Evolutionary conservation across 2,113 vertebrate species (phyloP).

Genomic region (Suricata suricatta): DNA sequence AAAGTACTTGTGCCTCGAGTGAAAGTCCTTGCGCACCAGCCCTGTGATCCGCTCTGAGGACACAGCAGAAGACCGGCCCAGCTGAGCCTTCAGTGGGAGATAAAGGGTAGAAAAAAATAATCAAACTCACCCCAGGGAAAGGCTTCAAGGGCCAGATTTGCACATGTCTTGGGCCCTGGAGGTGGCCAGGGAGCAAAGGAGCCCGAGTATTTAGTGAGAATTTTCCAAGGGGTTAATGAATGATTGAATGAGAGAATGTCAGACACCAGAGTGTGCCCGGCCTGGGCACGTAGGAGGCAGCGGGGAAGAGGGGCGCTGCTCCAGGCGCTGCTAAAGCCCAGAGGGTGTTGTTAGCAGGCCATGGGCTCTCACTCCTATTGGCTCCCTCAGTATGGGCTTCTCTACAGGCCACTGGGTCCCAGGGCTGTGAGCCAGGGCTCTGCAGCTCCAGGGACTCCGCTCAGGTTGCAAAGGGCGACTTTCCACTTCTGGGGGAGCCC

Average conservation of each 20-base stretch:
- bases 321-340: fast-evolving
- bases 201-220: neutral
- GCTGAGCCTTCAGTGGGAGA: fast-evolving
- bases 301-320: neutral
- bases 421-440: fast-evolving
- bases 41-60: neutral
- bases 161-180: neutral
- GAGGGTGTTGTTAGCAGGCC: fast-evolving
- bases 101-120: neutral
- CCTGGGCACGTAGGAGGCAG: neutral
- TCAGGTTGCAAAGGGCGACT: fast-evolving
- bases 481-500: neutral
- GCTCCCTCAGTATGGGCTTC: fast-evolving
- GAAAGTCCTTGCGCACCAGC: neutral
- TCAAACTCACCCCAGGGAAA: neutral
- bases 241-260: neutral
- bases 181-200: neutral
- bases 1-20: neutral
- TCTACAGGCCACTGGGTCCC: fast-evolving
- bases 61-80: neutral
- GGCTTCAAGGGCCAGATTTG: neutral
- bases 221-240: neutral
- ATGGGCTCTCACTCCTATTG: fast-evolving
- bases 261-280: no score
- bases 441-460: neutral